Evolutionary conservation across 1,140 invertebrate species (phyloP).

Genomic region (Zaprionus davidi): DNA sequence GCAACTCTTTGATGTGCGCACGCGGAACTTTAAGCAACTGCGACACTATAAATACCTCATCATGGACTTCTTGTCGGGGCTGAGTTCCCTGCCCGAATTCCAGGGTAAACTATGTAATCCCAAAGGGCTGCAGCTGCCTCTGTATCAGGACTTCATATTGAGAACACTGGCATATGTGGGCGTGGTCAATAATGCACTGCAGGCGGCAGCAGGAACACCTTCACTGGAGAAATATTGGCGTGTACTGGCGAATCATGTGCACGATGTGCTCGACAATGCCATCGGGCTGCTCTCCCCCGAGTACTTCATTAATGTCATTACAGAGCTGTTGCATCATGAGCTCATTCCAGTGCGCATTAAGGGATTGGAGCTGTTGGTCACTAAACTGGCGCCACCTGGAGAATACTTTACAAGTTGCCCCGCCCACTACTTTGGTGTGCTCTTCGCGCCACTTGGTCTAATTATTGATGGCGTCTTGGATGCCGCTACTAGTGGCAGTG

Average conservation of each 20-base stretch:
- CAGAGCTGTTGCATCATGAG: slow-evolving; percentile 89
- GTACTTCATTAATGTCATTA: slow-evolving; percentile 91
- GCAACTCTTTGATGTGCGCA: slow-evolving; percentile 88
- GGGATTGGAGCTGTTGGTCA: slow-evolving; percentile 93
- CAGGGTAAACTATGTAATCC: slow-evolving; percentile 86
- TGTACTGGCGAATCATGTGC: slow-evolving; percentile 90
- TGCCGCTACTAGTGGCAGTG: slow-evolving; percentile 75
- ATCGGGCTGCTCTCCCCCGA: slow-evolving; percentile 91
- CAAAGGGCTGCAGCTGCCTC: slow-evolving; percentile 33
- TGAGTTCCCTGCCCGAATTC: slow-evolving; percentile 88
- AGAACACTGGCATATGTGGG: slow-evolving; percentile 89
- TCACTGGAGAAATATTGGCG: slow-evolving; percentile 91
- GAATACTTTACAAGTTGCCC: slow-evolving; percentile 86
- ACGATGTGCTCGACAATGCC: slow-evolving; percentile 90
- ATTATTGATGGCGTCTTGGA: slow-evolving; percentile 87
- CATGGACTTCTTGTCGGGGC: slow-evolving; percentile 88
- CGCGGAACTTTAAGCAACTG: slow-evolving; percentile 89
- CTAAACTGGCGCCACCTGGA: slow-evolving; percentile 89
- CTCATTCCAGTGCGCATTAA: slow-evolving; percentile 90
- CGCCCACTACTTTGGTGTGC: slow-evolving; percentile 85
- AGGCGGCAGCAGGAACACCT: slow-evolving; percentile 63
- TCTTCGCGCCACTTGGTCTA: slow-evolving; percentile 87
- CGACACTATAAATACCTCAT: slow-evolving; percentile 92
- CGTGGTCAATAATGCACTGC: slow-evolving; percentile 85
- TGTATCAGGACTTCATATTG: slow-evolving; percentile 89